Percentiles rank a stretch among this genome's conserved stretches.
Evolutionary conservation across 2,888 invertebrate species (phyloP).

Genomic region (Trachelus troglodyta): DNA sequence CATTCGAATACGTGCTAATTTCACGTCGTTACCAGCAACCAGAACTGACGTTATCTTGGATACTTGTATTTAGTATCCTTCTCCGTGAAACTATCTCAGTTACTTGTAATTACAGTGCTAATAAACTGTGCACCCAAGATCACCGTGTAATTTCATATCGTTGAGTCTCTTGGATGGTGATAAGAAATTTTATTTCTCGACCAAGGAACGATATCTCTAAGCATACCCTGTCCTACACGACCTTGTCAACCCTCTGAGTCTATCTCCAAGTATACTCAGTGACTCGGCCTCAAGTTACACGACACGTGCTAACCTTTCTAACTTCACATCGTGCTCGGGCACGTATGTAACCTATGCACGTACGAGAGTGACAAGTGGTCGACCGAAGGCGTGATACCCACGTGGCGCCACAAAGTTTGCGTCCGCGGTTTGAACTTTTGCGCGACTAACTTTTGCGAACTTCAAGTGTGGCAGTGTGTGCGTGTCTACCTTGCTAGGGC

Average conservation of each 20-base stretch:
- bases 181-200: neutral
- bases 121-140: neutral
- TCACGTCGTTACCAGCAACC: neutral
- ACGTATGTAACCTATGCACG: neutral
- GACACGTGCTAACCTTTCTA: neutral
- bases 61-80: neutral
- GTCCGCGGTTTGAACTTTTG: neutral
- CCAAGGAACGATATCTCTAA: neutral
- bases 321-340: neutral
- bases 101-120: neutral
- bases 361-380: conserved; percentile 36
- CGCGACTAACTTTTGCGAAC: conserved; percentile 1
- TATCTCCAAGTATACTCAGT: neutral
- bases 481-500: neutral
- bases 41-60: neutral
- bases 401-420: conserved; percentile 30
- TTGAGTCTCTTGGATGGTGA: neutral
- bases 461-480: neutral
- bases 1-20: neutral
- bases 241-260: neutral
- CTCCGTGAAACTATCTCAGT: neutral
- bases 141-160: neutral
- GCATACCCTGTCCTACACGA: neutral
- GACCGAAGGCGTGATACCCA: conserved; percentile 24
- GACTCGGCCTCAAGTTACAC: neutral